Conservation (phyloP, 2,888 invertebrate species). For the Thysanoteuthis rhombus region DNA sequence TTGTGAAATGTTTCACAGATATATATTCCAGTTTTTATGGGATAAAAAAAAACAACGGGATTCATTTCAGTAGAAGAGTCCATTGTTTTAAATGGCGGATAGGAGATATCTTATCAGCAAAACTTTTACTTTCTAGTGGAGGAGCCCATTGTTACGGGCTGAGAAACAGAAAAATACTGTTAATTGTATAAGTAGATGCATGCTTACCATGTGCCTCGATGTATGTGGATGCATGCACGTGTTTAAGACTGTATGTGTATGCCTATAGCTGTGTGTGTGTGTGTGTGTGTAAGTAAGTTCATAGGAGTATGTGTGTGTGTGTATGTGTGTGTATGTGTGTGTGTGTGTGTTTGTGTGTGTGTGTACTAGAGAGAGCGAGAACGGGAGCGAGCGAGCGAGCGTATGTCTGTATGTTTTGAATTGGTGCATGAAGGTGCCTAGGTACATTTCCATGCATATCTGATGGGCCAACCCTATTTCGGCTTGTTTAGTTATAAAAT, state of each 20-base stretch:
- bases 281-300: too few relatives aligned
- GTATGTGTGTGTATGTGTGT: not conserved
- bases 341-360: not conserved
- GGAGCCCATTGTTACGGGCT: too few relatives aligned
- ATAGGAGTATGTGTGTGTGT: not conserved
- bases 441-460: constrained; percentile 12
- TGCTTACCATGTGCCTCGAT: too few relatives aligned
- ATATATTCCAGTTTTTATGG: too few relatives aligned
- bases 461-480: not conserved
- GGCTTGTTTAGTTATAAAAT: not conserved
- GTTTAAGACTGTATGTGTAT: not conserved
- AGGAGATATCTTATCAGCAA: too few relatives aligned
- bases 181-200: too few relatives aligned
- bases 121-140: too few relatives aligned
- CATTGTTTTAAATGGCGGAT: too few relatives aligned
- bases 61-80: too few relatives aligned
- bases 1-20: too few relatives aligned
- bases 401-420: not conserved
- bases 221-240: not conserved
- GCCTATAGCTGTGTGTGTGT: not conserved
- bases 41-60: too few relatives aligned
- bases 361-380: not conserved
- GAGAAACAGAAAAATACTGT: too few relatives aligned
- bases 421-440: constrained; percentile 12
- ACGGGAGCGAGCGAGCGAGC: not conserved